Conservation (phyloP, 2,797 vertebrate genomes). For the Chromobotia macracanthus region DNA sequence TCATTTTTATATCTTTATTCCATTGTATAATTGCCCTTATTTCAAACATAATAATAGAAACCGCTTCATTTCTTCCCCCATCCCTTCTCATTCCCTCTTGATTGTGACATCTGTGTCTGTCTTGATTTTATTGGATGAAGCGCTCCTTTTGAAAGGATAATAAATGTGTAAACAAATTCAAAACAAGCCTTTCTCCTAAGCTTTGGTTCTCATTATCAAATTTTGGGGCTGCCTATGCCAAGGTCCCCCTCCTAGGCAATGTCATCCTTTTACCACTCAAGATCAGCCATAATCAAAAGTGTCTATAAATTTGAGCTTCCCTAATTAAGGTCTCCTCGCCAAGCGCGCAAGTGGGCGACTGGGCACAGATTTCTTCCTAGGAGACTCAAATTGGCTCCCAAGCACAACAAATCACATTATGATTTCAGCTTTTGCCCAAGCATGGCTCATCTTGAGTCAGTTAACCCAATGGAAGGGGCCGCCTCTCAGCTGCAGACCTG, state of each 20-base stretch:
- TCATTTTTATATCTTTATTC: conserved; percentile 63
- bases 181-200: conserved; percentile 65
- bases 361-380: conserved; percentile 61
- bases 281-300: conserved; percentile 74
- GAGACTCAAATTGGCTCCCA: conserved; percentile 70
- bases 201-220: conserved; percentile 73
- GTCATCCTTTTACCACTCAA: conserved; percentile 68
- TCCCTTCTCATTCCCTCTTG: conserved; percentile 61
- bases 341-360: conserved; percentile 61
- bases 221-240: conserved; percentile 64
- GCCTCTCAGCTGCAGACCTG: conserved; percentile 54
- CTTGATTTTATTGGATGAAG: conserved; percentile 66
- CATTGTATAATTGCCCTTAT: conserved; percentile 61
- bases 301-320: conserved; percentile 70
- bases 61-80: conserved; percentile 58
- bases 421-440: conserved; percentile 68
- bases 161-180: conserved; percentile 76
- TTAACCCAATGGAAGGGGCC: conserved; percentile 62
- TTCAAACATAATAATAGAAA: conserved; percentile 68
- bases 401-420: conserved; percentile 74
- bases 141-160: conserved; percentile 71
- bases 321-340: conserved; percentile 71
- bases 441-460: conserved; percentile 72
- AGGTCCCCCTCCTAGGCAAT: conserved; percentile 61
- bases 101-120: conserved; percentile 71